These are phyloP conservation scores for Acrocephalus scirpaceus DNA, from an alignment of 2,797 vertebrate species.

Conservation along the genomic window DNA sequence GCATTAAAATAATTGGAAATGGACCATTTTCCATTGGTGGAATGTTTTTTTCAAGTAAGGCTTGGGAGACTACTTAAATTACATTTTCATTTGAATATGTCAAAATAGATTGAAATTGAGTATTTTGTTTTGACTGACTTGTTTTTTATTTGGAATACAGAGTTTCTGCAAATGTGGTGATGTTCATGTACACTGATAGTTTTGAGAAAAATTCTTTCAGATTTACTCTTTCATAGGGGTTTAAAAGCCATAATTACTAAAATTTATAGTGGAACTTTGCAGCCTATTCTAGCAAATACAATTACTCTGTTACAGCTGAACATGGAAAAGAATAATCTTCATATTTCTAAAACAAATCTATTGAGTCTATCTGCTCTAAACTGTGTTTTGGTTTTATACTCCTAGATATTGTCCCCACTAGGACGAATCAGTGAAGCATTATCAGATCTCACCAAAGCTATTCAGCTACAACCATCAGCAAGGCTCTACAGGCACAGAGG, in stretches of 20 bases:
- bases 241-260: not conserved
- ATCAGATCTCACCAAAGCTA: constrained; percentile 93
- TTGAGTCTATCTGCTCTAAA: not conserved
- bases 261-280: not conserved
- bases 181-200: not conserved
- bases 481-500: constrained; percentile 93
- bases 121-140: not conserved
- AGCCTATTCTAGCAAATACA: not conserved
- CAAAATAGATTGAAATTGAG: not conserved
- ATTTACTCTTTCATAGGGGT: not conserved
- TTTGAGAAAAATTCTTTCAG: not conserved
- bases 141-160: not conserved
- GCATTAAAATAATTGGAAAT: not conserved
- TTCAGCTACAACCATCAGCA: constrained; percentile 93
- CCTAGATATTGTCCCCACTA: constrained; percentile 92
- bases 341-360: not conserved
- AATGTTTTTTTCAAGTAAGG: not conserved
- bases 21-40: not conserved
- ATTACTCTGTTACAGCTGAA: not conserved
- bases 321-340: not conserved
- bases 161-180: not conserved
- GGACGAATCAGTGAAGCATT: constrained; percentile 96
- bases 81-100: not conserved
- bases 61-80: not conserved
- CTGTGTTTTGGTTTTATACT: constrained; percentile 1